phyloP scores from a whole-genome alignment of 2,888 invertebrate genomes.

The Protula sp. region DNA sequence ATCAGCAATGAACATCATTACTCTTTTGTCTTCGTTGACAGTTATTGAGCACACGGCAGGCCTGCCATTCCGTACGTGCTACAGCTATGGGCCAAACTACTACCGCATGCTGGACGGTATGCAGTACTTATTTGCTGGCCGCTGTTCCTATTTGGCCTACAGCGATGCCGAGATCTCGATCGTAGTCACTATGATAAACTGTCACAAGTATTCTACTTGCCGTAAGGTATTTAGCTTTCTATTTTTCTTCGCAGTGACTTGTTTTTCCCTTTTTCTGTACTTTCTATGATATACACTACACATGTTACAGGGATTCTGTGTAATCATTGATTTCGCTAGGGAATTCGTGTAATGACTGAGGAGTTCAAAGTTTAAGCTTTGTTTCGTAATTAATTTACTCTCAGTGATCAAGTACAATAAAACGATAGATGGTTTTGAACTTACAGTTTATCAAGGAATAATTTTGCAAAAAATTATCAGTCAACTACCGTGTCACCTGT shows the following conservation, averaged over 20 bases:
- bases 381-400: too few species aligned
- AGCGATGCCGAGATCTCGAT: conserved; percentile 3
- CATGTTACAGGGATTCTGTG: too few species aligned
- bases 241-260: not conserved
- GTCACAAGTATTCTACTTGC: not conserved
- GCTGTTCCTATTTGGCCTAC: conserved; percentile 65
- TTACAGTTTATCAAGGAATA: too few species aligned
- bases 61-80: conserved; percentile 15
- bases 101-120: conserved; percentile 78
- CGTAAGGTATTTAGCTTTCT: not conserved
- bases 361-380: too few species aligned
- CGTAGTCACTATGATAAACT: not conserved
- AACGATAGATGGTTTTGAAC: too few species aligned
- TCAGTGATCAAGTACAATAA: too few species aligned
- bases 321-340: too few species aligned
- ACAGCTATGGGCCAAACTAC: conserved; percentile 24
- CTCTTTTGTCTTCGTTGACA: too few species aligned
- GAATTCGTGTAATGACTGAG: too few species aligned
- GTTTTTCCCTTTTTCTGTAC: not conserved
- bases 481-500: too few species aligned
- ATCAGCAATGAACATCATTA: too few species aligned
- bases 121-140: conserved; percentile 65
- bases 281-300: not conserved
- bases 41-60: not conserved
- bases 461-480: too few species aligned